Evolutionary conservation across 2,888 invertebrate species (phyloP).

Genomic region (Synanthedon formicaeformis): DNA sequence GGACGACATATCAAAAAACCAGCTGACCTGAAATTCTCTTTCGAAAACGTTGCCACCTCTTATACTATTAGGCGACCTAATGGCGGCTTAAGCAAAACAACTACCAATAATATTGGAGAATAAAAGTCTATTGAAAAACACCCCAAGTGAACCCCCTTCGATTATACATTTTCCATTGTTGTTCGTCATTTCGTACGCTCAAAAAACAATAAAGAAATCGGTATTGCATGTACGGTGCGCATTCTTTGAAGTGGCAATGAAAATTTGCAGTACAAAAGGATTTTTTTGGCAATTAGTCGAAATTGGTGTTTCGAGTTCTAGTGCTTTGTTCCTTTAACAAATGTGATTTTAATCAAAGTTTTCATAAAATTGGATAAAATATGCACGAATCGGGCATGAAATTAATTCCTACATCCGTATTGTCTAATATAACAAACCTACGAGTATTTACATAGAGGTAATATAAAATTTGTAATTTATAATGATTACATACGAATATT

Average conservation of each 20-base stretch:
- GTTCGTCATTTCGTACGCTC: slow-evolving; percentile 22
- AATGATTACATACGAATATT: no score
- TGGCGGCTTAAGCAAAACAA: slow-evolving; percentile 52
- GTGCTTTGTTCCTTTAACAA: not conserved
- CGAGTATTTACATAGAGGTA: no score
- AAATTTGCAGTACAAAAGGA: not conserved
- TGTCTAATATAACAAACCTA: no score
- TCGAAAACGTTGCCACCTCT: no score
- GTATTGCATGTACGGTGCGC: not conserved
- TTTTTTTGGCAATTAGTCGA: not conserved
- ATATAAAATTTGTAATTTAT: no score
- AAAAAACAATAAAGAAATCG: slow-evolving; percentile 23
- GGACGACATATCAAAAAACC: no score
- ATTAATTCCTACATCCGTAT: no score
- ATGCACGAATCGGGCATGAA: no score
- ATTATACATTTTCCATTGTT: slow-evolving; percentile 51
- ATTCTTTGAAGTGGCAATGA: not conserved
- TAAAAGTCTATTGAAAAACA: slow-evolving; percentile 51
- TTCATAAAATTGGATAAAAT: no score
- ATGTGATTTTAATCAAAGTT: not conserved
- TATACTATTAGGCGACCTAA: slow-evolving; percentile 52
- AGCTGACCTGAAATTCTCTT: no score
- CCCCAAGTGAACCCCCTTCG: slow-evolving; percentile 42
- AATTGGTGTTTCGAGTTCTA: not conserved
- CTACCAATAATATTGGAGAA: slow-evolving; percentile 36